Evolutionary conservation across 2,888 invertebrate species (phyloP).

Genomic region (Tinea semifulvella): DNA sequence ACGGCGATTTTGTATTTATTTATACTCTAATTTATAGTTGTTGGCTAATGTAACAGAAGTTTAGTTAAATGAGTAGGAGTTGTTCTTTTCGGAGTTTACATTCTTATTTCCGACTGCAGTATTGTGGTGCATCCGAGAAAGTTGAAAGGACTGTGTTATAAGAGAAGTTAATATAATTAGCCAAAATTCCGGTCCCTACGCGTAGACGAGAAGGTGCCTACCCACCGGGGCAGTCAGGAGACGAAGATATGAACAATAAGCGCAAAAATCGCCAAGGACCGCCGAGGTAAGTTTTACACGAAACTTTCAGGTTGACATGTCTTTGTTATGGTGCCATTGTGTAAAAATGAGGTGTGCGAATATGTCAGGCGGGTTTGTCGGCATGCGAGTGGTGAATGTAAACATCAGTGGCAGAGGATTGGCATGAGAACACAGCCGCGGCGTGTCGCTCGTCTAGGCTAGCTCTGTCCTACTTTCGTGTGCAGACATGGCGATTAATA

Average conservation of each 20-base stretch:
- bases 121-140: conserved; percentile 68
- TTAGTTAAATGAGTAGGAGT: conserved; percentile 57
- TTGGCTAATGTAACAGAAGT: conserved; percentile 60
- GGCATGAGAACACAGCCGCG: conserved; percentile 26
- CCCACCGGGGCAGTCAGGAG: conserved; percentile 72
- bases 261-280: conserved; percentile 85
- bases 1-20: conserved; percentile 65
- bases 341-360: conserved; percentile 16
- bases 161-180: conserved; percentile 62
- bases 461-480: conserved; percentile 59
- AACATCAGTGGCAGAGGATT: not conserved
- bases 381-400: conserved; percentile 22
- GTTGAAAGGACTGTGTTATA: conserved; percentile 66
- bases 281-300: conserved; percentile 69
- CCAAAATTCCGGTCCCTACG: conserved; percentile 89
- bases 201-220: conserved; percentile 82
- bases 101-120: conserved; percentile 62
- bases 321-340: conserved; percentile 43
- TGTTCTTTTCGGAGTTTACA: conserved; percentile 52
- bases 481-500: conserved; percentile 56
- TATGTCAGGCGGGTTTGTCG: not conserved
- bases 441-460: conserved; percentile 40
- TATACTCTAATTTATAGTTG: conserved; percentile 62
- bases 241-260: conserved; percentile 80
- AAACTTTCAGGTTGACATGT: conserved; percentile 52